Conservation (phyloP, 1,140 invertebrate species). For the Drosophila kohkoa region DNA sequence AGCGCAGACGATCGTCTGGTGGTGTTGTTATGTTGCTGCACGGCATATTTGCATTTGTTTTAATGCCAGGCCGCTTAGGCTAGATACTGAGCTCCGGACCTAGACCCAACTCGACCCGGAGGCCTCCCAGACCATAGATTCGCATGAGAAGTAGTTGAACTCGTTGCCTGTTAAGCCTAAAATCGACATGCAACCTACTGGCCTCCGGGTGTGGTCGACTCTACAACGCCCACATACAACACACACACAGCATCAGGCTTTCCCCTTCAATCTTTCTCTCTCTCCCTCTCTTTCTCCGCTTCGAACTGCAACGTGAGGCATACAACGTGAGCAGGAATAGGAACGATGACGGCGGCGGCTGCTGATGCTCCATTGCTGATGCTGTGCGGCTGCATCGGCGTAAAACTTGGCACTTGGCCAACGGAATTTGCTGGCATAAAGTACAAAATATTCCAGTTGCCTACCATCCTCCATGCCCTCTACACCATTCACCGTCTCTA, state of each 20-base stretch:
- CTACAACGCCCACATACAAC: slow-evolving; percentile 27
- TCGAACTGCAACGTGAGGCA: slow-evolving; percentile 12
- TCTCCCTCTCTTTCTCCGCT: not conserved
- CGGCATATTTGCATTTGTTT: slow-evolving; percentile 72
- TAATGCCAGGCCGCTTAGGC: slow-evolving; percentile 64
- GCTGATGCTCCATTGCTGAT: slow-evolving; percentile 36
- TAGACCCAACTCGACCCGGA: not conserved
- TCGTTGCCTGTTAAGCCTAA: slow-evolving; percentile 71
- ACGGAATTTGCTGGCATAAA: slow-evolving; percentile 74
- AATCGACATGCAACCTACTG: slow-evolving; percentile 70
- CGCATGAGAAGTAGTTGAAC: slow-evolving; percentile 56
- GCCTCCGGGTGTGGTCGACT: slow-evolving; percentile 54
- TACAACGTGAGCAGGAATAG: slow-evolving; percentile 21
- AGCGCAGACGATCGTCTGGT: slow-evolving; percentile 49
- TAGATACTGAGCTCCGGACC: slow-evolving; percentile 13
- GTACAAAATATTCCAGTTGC: slow-evolving; percentile 73
- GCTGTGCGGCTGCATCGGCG: slow-evolving; percentile 61
- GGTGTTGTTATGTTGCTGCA: slow-evolving; percentile 42
- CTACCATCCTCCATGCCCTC: slow-evolving; percentile 17
- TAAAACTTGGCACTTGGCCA: slow-evolving; percentile 75
- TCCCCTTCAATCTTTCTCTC: not conserved
- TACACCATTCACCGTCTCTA: too few species aligned
- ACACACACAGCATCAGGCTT: not conserved
- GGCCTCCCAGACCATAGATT: not conserved
- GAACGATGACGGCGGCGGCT: slow-evolving; percentile 11